Evolutionary conservation across 2,888 invertebrate species (phyloP), one percentile per base, ranked within the genome.

Genomic region (Scotopteryx bipunctaria): DNA sequence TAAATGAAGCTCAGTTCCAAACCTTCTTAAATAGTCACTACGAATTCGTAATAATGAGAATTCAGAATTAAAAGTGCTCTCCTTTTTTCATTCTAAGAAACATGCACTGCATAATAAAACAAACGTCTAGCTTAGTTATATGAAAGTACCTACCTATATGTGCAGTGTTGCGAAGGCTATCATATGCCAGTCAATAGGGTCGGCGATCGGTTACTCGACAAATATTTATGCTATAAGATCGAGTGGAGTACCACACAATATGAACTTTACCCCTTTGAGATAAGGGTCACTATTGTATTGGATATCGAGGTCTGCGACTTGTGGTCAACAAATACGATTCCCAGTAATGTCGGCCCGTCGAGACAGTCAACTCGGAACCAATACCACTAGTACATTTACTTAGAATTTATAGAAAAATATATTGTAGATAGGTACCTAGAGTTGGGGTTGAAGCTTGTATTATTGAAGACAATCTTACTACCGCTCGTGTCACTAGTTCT

Each of bases 161-260:
- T 56, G 59, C 68, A 69, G 69, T 74, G 71, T 78, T 74, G 76
- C 76, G 74, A 76, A 73, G 67, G 72, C 76, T 83, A 83, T 84
- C 80, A 62, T 62, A 71, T 80, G 60, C 70, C 77, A 73, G 76
- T 76, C 80, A 80, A 78, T 80, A 78, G 76, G 76, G 79, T 71
- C 73, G 69, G 66, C 59, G 78, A 81, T 83, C 79, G 76, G 79
- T 80, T 78, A 71, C 81, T 76, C 66, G 59, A 65, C 81, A 82
- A 86, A 86, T 86, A 83, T 86, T 86, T 81, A 78, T 73, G 64
- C 63, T 70, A 68, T 73, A 70, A 77, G 76, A 80, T 74, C 60
- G 73, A 76, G 72, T 42, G 14, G 21, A 45, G 45, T 45, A 15
- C 21, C 13, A 19, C 13, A 11, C 23, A 35, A n/a, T 16, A 6